phyloP scores from a whole-genome alignment of 35 echinoderm and acorn worm species.

The Diadema setosum region DNA sequence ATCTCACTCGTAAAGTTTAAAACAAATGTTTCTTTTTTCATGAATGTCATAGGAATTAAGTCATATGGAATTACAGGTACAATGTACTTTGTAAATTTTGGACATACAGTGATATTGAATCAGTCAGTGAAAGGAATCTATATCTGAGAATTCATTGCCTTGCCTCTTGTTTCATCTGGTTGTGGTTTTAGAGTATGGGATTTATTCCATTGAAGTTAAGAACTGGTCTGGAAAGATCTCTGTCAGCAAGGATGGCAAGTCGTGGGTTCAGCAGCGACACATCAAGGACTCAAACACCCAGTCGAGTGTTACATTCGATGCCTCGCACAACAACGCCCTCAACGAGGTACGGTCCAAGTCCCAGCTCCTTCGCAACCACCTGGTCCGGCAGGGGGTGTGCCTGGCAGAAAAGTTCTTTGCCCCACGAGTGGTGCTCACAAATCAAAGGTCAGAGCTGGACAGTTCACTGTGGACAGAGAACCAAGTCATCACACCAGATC shows the following conservation, averaged over 20 bases:
- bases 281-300: constrained; percentile 29
- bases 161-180: not conserved
- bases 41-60: no score
- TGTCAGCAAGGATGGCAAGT: constrained; percentile 61
- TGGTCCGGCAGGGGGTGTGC: constrained; percentile 79
- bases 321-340: constrained; percentile 66
- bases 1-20: no score
- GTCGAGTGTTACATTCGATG: constrained; percentile 53
- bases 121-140: no score
- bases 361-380: constrained; percentile 73
- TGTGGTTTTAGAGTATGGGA: constrained; percentile 92
- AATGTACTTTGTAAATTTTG: no score
- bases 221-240: constrained; percentile 87
- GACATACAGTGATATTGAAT: no score
- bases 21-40: no score
- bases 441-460: constrained; percentile 46
- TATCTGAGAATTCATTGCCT: no score
- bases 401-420: constrained; percentile 76
- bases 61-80: no score
- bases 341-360: constrained; percentile 53
- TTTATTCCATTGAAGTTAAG: constrained; percentile 91
- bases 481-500: constrained; percentile 51
- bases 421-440: constrained; percentile 82
- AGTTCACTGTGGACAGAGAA: constrained; percentile 26
- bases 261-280: constrained; percentile 73